Percentiles rank a stretch among this genome's conserved stretches.
Evolutionary conservation across 2,797 vertebrate species (phyloP).

Genomic region (Xenops minutus): DNA sequence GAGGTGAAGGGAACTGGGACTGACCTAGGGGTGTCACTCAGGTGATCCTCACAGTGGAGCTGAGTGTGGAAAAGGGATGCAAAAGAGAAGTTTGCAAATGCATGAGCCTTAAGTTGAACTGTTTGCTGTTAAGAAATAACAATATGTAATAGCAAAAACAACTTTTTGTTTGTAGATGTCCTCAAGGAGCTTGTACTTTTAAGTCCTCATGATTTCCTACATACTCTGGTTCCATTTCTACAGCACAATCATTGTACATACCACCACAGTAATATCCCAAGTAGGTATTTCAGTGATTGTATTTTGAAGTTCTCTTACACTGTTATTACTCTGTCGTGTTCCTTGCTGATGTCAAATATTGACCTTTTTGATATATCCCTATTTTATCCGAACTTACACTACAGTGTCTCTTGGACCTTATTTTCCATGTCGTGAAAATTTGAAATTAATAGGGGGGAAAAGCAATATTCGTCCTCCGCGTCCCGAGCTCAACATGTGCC

Average conservation of each 20-base stretch:
- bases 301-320: slow-evolving; percentile 57
- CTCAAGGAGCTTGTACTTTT: slow-evolving; percentile 97
- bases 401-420: slow-evolving; percentile 98
- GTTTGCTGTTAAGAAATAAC: slow-evolving; percentile 47
- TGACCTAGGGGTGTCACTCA: neutral
- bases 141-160: slow-evolving; percentile 61
- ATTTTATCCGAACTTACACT: slow-evolving; percentile 65
- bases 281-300: slow-evolving; percentile 80
- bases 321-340: slow-evolving; percentile 54
- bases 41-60: neutral
- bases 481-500: slow-evolving; percentile 98
- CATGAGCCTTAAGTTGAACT: slow-evolving; percentile 54
- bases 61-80: neutral
- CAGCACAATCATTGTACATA: slow-evolving; percentile 99
- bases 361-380: slow-evolving; percentile 47
- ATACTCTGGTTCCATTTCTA: slow-evolving; percentile 97
- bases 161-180: slow-evolving; percentile 85
- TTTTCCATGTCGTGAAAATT: slow-evolving; percentile 98
- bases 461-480: slow-evolving; percentile 96
- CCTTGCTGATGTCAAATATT: slow-evolving; percentile 38
- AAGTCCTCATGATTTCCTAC: slow-evolving; percentile 98
- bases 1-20: slow-evolving; percentile 18
- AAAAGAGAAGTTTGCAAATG: slow-evolving; percentile 12
- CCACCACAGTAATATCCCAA: slow-evolving; percentile 99
- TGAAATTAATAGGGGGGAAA: slow-evolving; percentile 98